Percentiles rank a stretch among this genome's conserved stretches.
Conservation (phyloP, 2,113 vertebrate genomes). For the Nerophis ophidion region DNA sequence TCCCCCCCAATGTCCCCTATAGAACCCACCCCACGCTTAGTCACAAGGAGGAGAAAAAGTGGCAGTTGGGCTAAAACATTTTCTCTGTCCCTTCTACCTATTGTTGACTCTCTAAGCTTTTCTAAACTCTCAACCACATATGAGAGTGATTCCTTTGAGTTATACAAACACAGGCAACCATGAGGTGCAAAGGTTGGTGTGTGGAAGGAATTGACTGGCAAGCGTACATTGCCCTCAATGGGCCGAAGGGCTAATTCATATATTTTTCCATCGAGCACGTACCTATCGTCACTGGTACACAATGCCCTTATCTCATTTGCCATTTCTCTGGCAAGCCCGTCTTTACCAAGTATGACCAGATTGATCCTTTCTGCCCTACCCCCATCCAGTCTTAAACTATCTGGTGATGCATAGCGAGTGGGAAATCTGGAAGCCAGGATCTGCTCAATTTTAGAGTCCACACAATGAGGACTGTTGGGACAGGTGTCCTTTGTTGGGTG, state of each 20-base stretch:
- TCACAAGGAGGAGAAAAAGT: slow-evolving; percentile 82
- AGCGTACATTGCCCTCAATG: slow-evolving; percentile 92
- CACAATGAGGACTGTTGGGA: slow-evolving; percentile 81
- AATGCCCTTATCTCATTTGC: slow-evolving; percentile 94
- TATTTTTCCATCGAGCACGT: slow-evolving; percentile 86
- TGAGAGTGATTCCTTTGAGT: slow-evolving; percentile 91
- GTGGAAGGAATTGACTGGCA: slow-evolving; percentile 95
- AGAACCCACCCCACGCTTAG: slow-evolving; percentile 82
- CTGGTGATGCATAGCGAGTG: slow-evolving; percentile 78
- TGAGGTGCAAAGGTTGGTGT: slow-evolving; percentile 92
- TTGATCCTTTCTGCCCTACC: slow-evolving; percentile 85
- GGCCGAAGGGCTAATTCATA: slow-evolving; percentile 89
- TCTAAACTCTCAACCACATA: slow-evolving; percentile 94
- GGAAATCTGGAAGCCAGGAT: slow-evolving; percentile 76
- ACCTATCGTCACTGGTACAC: slow-evolving; percentile 90
- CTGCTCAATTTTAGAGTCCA: slow-evolving; percentile 88
- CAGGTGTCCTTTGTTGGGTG: slow-evolving; percentile 96
- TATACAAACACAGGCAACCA: slow-evolving; percentile 94
- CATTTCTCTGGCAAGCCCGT: slow-evolving; percentile 87
- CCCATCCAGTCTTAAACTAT: slow-evolving; percentile 66
- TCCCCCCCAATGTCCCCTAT: slow-evolving; percentile 83
- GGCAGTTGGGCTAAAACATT: slow-evolving; percentile 79
- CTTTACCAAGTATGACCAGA: slow-evolving; percentile 91
- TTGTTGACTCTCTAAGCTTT: slow-evolving; percentile 81
- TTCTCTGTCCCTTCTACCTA: slow-evolving; percentile 81